phyloP scores from a whole-genome alignment of 2,888 invertebrate species.

The Mythimna impura region DNA sequence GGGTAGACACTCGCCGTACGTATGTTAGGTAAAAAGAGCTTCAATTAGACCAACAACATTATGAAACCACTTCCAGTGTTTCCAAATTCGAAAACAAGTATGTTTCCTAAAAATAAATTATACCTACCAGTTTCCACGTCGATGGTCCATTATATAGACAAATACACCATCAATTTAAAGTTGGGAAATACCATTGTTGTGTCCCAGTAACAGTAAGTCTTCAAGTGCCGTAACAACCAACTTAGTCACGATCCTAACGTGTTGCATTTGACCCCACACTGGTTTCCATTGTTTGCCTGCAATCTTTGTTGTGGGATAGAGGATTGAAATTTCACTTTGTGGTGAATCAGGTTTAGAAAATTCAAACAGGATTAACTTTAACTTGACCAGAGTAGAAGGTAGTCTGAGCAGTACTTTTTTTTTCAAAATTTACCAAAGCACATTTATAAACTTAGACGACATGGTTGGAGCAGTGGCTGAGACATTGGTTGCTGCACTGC shows the following conservation, averaged over 20 bases:
- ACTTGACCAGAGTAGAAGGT: not conserved
- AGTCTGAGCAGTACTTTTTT: not conserved
- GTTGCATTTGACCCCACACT: slow-evolving; percentile 49
- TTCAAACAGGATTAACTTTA: slow-evolving; percentile 7
- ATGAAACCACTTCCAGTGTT: slow-evolving; percentile 3
- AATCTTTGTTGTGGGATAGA: slow-evolving; percentile 27
- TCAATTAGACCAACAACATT: not conserved
- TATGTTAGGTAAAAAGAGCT: no score
- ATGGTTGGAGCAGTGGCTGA: no score
- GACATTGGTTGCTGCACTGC: no score
- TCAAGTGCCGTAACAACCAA: slow-evolving; percentile 46
- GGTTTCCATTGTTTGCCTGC: slow-evolving; percentile 41
- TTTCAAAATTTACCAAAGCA: not conserved
- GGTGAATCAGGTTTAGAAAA: slow-evolving; percentile 28
- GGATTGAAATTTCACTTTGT: slow-evolving; percentile 55
- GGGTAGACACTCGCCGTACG: no score
- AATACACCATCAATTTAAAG: slow-evolving; percentile 37
- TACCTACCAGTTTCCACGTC: slow-evolving; percentile 7
- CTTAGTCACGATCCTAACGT: slow-evolving; percentile 60
- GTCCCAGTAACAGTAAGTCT: slow-evolving; percentile 33
- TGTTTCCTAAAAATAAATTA: slow-evolving; percentile 1
- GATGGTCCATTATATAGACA: slow-evolving; percentile 18
- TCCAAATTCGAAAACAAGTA: not conserved
- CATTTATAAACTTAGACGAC: no score
- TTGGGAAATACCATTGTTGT: slow-evolving; percentile 48